Evolutionary conservation across 1,140 invertebrate species (phyloP), one percentile per base, ranked within the genome.

Genomic region (Ridgeia piscesae): DNA sequence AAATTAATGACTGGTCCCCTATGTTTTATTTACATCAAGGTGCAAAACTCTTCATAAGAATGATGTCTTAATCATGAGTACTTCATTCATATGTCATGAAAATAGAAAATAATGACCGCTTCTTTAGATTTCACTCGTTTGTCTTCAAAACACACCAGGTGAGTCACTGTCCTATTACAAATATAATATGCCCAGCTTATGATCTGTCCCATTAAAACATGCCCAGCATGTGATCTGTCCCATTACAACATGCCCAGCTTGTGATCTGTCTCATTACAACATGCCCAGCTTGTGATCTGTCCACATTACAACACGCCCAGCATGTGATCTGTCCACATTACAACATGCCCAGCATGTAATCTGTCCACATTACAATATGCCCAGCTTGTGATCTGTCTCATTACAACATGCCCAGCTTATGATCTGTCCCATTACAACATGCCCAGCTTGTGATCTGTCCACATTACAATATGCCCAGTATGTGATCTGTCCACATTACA

Each of bases 381-480:
- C 58, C 35, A 90, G 91, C 92, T 90, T 91, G 91, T 92, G 92
- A 92, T 91, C 92, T 91, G 50, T 91, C 92, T 92, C n/a, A n/a
- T n/a, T n/a, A 21, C 58, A 77, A 77, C 58, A 77, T 21, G 27
- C 58, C 58, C 35, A 90, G 91, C 92, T 90, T 91, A 50, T 92
- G 92, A 92, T 91, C 92, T 91, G 50, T n/a, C n/a, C n/a, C n/a
- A n/a, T n/a, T n/a, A 21, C 58, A 77, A 77, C 58, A 77, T 21
- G 27, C 58, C 58, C 35, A 90, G 91, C 92, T 90, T 91, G 91
- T 92, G 92, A 92, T 91, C 92, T 91, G 50, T n/a, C n/a, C n/a
- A n/a, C n/a, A n/a, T n/a, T n/a, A 21, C 58, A 77, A 77, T 21
- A 77, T 21, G 27, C 58, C 58, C 35, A 90, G 91, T 90, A 48